Conservation (phyloP, 2,113 vertebrate genomes). For the Kryptolebias marmoratus region DNA sequence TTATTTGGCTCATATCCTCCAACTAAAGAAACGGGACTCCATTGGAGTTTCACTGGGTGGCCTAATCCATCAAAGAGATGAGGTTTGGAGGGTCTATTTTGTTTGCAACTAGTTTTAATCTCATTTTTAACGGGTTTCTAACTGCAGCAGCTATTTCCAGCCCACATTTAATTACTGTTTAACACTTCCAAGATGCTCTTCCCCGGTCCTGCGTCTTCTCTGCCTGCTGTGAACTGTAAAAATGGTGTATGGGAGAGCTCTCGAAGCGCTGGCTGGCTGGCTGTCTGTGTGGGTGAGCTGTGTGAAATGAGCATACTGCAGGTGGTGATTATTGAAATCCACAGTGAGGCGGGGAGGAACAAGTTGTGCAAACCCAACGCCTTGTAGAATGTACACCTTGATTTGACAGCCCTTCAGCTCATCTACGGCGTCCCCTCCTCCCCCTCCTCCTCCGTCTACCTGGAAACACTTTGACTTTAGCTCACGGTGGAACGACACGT, state of each 20-base stretch:
- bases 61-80: not conserved
- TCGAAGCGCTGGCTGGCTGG: constrained; percentile 19
- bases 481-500: not conserved
- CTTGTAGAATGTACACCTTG: constrained; percentile 33
- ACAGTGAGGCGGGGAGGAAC: constrained; percentile 15
- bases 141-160: constrained; percentile 23
- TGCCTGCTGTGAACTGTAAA: constrained; percentile 7
- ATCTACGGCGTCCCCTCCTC: constrained; percentile 10
- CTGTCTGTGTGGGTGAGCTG: constrained; percentile 24
- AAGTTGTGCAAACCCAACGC: constrained; percentile 31
- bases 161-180: constrained; percentile 19
- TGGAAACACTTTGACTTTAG: constrained; percentile 25
- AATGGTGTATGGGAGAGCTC: constrained; percentile 17
- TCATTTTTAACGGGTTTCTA: constrained; percentile 24
- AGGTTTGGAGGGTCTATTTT: not conserved
- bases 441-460: constrained; percentile 13
- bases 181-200: constrained; percentile 37
- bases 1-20: constrained; percentile 39
- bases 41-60: constrained; percentile 1
- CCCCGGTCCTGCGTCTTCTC: not conserved
- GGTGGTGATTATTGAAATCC: constrained; percentile 59
- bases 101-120: not conserved
- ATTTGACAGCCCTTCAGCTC: constrained; percentile 15
- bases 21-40: not conserved
- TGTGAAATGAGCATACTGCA: constrained; percentile 23